These are phyloP conservation scores for Paguma larvata DNA, from an alignment of 2,797 vertebrate species.

Conservation along the genomic window DNA sequence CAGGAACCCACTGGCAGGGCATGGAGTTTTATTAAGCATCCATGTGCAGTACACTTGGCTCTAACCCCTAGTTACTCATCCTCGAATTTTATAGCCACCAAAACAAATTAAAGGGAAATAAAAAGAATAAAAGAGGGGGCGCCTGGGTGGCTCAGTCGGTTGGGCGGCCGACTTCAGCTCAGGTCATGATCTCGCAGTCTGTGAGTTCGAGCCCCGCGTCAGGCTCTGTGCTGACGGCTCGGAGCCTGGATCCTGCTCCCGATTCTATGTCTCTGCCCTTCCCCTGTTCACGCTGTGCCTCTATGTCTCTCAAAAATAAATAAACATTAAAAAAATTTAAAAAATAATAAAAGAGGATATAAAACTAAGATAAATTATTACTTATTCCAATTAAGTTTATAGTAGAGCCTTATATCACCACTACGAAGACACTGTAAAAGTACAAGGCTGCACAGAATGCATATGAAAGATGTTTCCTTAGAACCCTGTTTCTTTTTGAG, in stretches of 20 bases:
- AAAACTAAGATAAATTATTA: slow-evolving; percentile 46
- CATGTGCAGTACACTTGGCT: background rate
- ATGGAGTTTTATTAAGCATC: background rate
- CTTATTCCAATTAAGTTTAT: slow-evolving; percentile 37
- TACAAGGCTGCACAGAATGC: background rate
- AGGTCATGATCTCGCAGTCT: too few relatives aligned
- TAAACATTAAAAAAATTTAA: too few relatives aligned
- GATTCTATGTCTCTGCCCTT: too few relatives aligned
- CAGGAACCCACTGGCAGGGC: background rate
- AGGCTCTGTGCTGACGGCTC: too few relatives aligned
- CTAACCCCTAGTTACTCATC: background rate
- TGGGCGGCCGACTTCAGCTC: too few relatives aligned
- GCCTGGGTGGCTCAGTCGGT: too few relatives aligned
- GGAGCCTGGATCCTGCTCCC: too few relatives aligned
- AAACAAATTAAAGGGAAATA: slow-evolving; percentile 60
- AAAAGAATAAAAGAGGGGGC: slow-evolving; percentile 10
- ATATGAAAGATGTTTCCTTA: background rate
- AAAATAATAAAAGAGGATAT: too few relatives aligned
- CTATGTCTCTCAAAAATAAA: too few relatives aligned
- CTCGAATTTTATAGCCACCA: slow-evolving; percentile 19
- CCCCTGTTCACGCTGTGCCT: too few relatives aligned
- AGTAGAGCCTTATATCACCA: background rate
- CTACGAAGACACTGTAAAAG: background rate
- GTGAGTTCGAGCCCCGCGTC: too few relatives aligned
- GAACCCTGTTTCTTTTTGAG: background rate